Evolutionary conservation across 2,888 invertebrate genomes (phyloP), one percentile per base, ranked within the genome.

Genomic region (Orchesella flavescens): DNA sequence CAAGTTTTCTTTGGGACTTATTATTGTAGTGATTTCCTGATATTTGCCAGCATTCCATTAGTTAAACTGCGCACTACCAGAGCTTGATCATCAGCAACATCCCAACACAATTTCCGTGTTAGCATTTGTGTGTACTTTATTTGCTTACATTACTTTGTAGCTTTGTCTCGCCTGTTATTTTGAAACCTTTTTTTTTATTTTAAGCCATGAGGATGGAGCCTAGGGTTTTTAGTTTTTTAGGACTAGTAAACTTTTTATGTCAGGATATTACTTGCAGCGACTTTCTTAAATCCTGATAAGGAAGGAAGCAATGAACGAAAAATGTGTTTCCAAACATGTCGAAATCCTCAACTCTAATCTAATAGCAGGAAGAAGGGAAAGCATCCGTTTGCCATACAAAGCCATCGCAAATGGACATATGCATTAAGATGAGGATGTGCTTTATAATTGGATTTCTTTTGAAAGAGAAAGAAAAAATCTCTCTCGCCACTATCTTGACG

Each of bases 391-490:
- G 49, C 23, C 69, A 72, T 59, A 34, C 72, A 43, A 59, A 34
- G 19, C 44, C 19, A 10, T 15, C 23, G 13, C 34, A 43, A 53
- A 59, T 72, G 23, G 57, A 57, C 57, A 34, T 61, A n/a, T 44
- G 53, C 75, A 75, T 75, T 75, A 65, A 75, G 65, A 65, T 65
- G 75, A 53, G 65, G 46, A 65, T 66, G 66, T 55, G 66, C 55
- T 63, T 75, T 75, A n/a, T n/a, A 75, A 75, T 75, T 75, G 75
- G 75, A 75, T 75, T 75, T 66, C 75, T 43, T 66, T 23, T 43
- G 21, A 61, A 73, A 57, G 53, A 53, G 24, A n/a, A 61, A 46
- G 19, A 63, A 63, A 57, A 65, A 49, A 74, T 49, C 63, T 19
- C 24, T 24, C 53, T 75, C 66, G 53, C 66, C 75, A 65, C 75